Conservation (phyloP, 2,797 vertebrate genomes). For the Schizopygopsis malacanthus region DNA sequence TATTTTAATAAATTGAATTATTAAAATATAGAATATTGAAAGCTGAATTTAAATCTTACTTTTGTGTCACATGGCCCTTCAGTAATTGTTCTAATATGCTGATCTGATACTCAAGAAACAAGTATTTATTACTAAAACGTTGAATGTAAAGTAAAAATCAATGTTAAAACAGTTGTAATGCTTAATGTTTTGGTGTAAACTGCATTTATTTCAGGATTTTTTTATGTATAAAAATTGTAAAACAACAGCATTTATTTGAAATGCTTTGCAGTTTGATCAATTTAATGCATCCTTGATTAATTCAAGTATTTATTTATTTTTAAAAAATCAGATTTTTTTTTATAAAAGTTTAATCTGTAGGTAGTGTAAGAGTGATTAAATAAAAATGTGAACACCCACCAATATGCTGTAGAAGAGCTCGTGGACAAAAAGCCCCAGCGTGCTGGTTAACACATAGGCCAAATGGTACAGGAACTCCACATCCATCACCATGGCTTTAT, state of each 20-base stretch:
- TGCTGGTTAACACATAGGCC: conserved; percentile 91
- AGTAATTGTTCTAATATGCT: neutral
- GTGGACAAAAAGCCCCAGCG: conserved; percentile 90
- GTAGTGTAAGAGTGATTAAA: neutral
- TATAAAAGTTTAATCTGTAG: neutral
- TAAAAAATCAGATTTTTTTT: too few relatives aligned
- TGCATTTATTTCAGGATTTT: neutral
- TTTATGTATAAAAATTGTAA: neutral
- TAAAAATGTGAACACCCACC: conserved; percentile 70
- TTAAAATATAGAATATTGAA: too few relatives aligned
- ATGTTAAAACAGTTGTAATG: neutral
- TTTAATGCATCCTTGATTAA: neutral
- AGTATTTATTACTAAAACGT: neutral
- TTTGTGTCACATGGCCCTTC: neutral
- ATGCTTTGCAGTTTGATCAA: neutral
- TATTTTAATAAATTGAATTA: neutral
- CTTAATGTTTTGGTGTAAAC: neutral
- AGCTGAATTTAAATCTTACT: neutral
- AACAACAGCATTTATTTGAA: neutral
- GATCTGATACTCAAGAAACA: neutral
- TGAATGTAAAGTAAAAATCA: neutral
- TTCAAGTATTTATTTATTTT: neutral
- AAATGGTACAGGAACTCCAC: conserved; percentile 95
- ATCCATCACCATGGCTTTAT: conserved; percentile 97
- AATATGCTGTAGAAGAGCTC: conserved; percentile 98